Percentiles rank a stretch among this genome's conserved stretches.
phyloP scores from a whole-genome alignment of 37 sponge, comb jelly and placozoan genomes.

The Diacarnus erythraeanus region DNA sequence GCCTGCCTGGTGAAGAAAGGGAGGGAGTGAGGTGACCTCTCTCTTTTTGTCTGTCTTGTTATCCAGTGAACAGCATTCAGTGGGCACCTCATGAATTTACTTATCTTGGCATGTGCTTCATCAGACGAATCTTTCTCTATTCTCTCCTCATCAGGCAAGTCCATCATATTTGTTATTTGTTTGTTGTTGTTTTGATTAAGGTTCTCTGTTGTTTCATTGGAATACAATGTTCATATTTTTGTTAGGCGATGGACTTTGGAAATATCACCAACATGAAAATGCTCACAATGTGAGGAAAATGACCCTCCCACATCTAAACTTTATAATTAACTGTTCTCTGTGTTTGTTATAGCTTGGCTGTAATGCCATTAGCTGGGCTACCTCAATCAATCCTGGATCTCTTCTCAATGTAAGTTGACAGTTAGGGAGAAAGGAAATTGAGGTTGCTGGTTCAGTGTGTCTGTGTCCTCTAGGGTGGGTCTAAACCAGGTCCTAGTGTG shows the following conservation, averaged over 20 bases:
- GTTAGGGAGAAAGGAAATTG: too few relatives aligned
- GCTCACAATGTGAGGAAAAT: constrained; percentile 71
- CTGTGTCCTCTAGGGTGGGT: constrained; percentile 43
- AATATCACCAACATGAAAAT: constrained; percentile 57
- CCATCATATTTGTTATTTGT: background rate
- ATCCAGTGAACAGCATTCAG: constrained; percentile 91
- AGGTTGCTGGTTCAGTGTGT: background rate
- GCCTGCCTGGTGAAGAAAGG: background rate
- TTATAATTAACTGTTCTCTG: background rate
- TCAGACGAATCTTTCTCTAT: constrained; percentile 94
- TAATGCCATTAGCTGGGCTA: constrained; percentile 97
- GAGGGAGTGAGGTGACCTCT: background rate
- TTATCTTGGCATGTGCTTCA: constrained; percentile 92
- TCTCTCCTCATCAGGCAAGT: constrained; percentile 61
- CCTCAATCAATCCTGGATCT: constrained; percentile 85
- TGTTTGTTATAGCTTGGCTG: constrained; percentile 78
- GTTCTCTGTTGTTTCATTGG: background rate
- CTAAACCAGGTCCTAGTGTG: constrained; percentile 20
- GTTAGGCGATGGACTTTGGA: constrained; percentile 69
- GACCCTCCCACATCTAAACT: background rate
- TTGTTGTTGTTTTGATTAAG: background rate
- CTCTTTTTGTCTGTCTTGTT: background rate
- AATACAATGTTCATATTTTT: background rate
- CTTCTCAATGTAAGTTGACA: constrained; percentile 78
- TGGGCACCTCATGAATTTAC: constrained; percentile 96